These are phyloP conservation scores for Hofmannophila pseudospretella DNA, from an alignment of 2,888 invertebrate genomes.

Conservation along the genomic window DNA sequence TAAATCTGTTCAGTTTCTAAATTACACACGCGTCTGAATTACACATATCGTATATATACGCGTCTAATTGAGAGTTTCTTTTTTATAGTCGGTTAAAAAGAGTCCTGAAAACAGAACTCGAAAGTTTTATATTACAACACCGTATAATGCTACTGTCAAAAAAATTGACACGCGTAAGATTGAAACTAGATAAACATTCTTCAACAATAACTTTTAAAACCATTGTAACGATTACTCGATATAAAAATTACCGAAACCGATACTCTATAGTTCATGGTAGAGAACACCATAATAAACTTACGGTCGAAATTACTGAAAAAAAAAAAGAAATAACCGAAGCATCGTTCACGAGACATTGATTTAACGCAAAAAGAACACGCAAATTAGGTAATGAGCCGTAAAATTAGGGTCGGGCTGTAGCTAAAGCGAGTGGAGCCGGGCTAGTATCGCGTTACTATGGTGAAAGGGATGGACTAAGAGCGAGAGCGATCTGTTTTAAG, in stretches of 20 bases:
- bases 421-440: constrained; percentile 29
- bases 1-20: too few species aligned
- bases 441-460: constrained; percentile 48
- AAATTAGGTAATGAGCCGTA: constrained; percentile 64
- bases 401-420: constrained; percentile 67
- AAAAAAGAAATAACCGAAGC: constrained; percentile 14
- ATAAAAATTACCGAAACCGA: constrained; percentile 51
- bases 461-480: constrained; percentile 16
- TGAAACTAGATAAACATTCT: background rate
- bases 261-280: constrained; percentile 45
- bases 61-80: too few species aligned
- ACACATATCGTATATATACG: too few species aligned
- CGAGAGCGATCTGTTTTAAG: constrained; percentile 3
- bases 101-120: too few species aligned
- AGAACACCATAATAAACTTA: constrained; percentile 35
- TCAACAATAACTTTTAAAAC: background rate
- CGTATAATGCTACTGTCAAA: too few species aligned
- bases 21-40: too few species aligned
- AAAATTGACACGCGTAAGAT: too few species aligned
- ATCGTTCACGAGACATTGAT: constrained; percentile 41
- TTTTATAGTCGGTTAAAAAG: too few species aligned
- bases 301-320: background rate
- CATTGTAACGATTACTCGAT: background rate
- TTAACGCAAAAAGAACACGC: constrained; percentile 60
- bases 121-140: too few species aligned